phyloP scores from a whole-genome alignment of 2,888 invertebrate species.

The Acanthosepion pharaonis region DNA sequence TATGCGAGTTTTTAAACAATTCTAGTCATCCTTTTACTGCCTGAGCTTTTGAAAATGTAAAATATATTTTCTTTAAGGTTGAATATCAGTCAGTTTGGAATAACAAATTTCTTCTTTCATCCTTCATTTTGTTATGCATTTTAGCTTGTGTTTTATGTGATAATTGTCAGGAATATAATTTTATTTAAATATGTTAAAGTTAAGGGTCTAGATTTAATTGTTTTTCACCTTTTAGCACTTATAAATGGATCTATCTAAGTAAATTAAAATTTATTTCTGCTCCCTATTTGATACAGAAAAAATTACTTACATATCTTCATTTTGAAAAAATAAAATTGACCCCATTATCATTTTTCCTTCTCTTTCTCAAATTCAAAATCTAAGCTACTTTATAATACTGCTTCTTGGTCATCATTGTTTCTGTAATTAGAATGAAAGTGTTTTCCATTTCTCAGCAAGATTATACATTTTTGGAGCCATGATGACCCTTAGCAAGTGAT shows the following conservation, averaged over 20 bases:
- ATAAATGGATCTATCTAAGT: not conserved
- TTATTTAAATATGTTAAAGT: not conserved
- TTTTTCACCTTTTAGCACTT: not conserved
- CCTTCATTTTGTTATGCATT: not conserved
- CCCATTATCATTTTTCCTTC: not conserved
- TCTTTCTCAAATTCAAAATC: not conserved
- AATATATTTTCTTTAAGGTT: not conserved
- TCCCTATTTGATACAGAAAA: not conserved
- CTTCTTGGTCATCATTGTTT: not conserved
- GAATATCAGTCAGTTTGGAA: not conserved
- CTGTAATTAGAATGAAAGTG: not conserved
- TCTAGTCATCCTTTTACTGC: not conserved
- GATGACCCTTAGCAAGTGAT: not conserved
- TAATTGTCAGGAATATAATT: not conserved
- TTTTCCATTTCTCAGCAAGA: not conserved
- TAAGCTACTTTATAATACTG: not conserved
- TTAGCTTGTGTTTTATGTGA: not conserved
- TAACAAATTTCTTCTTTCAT: not conserved
- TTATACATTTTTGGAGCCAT: not conserved
- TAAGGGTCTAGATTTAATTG: not conserved
- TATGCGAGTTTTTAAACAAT: not conserved
- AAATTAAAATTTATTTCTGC: not conserved
- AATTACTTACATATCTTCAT: not conserved
- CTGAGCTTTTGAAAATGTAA: not conserved
- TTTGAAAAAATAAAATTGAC: not conserved